phyloP scores from a whole-genome alignment of 2,888 invertebrate genomes.

The Melanostoma scalare region DNA sequence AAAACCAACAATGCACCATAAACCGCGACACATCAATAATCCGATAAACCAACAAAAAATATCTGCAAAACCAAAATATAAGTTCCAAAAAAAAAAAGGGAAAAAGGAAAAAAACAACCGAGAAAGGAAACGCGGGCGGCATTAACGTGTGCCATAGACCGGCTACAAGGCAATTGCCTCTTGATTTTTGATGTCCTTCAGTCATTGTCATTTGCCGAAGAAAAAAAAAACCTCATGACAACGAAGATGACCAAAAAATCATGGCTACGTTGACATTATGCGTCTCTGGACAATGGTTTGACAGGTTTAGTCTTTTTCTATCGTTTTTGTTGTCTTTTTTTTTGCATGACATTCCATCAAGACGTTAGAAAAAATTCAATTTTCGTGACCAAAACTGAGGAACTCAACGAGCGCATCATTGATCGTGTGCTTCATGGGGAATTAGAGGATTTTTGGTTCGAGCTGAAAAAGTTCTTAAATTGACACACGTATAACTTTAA shows the following conservation, averaged over 20 bases:
- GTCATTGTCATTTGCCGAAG: conserved; percentile 65
- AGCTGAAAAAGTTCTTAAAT: conserved; percentile 47
- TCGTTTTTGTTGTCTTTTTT: conserved; percentile 29
- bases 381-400: conserved; percentile 21
- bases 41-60: conserved; percentile 30
- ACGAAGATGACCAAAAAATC: conserved; percentile 38
- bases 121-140: conserved; percentile 66
- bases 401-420: conserved; percentile 53
- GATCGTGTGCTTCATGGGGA: conserved; percentile 66
- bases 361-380: conserved; percentile 34
- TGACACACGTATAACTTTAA: conserved; percentile 61
- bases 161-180: conserved; percentile 48
- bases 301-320: conserved; percentile 62
- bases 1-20: conserved; percentile 72
- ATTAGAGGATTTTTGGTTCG: conserved; percentile 54
- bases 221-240: conserved; percentile 20
- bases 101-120: neutral
- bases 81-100: neutral
- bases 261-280: conserved; percentile 64
- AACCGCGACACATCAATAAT: conserved; percentile 73
- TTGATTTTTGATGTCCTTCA: conserved; percentile 66
- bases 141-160: conserved; percentile 68
- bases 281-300: conserved; percentile 67
- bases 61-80: neutral
- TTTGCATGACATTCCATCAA: conserved; percentile 7